phyloP scores from a whole-genome alignment of 2,113 vertebrate genomes.

The Hiodon alosoides region DNA sequence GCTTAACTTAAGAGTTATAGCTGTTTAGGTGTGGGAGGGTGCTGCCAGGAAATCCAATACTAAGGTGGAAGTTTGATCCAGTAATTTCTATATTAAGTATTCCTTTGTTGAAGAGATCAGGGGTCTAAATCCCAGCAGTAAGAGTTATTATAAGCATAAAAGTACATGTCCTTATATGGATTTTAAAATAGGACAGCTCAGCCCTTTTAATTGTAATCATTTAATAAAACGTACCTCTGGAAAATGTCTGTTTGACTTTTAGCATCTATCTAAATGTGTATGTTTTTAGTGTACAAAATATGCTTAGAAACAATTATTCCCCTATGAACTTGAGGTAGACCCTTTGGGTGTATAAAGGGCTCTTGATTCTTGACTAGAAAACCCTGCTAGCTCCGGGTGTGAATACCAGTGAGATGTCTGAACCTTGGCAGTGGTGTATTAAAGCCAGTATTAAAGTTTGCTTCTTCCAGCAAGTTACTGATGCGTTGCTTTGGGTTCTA shows the following conservation, averaged over 20 bases:
- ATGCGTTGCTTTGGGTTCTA: no score
- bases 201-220: slow-evolving; percentile 20
- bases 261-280: neutral
- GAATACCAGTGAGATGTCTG: no score
- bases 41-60: slow-evolving; percentile 1
- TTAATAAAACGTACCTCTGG: slow-evolving; percentile 35
- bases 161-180: slow-evolving; percentile 41
- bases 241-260: slow-evolving; percentile 32
- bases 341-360: neutral
- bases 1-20: neutral
- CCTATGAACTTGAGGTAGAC: no score
- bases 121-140: slow-evolving; percentile 20
- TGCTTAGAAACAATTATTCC: no score
- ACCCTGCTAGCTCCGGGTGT: no score
- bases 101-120: slow-evolving; percentile 23
- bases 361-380: neutral
- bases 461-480: no score
- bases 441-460: no score
- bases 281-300: neutral
- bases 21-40: neutral
- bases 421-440: no score
- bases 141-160: slow-evolving; percentile 31
- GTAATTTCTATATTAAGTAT: slow-evolving; percentile 23
- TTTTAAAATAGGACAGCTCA: slow-evolving; percentile 11
- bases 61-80: neutral